phyloP scores from a whole-genome alignment of 2,888 invertebrate genomes.

The Cepaea hortensis region DNA sequence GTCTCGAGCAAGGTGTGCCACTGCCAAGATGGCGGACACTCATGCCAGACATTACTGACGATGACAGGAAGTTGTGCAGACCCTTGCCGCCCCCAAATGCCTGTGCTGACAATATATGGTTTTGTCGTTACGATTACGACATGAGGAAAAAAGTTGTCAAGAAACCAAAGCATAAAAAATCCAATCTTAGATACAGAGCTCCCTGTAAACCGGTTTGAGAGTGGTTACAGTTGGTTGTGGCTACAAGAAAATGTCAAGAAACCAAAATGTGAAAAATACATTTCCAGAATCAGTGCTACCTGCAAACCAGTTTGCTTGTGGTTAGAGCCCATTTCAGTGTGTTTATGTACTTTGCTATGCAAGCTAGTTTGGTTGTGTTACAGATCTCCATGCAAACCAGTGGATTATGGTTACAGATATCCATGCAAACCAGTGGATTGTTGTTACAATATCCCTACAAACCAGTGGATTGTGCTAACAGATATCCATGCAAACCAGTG shows the following conservation, averaged over 20 bases:
- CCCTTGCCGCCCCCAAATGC: conserved; percentile 31
- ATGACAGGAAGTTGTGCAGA: conserved; percentile 23
- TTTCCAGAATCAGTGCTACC: too few relatives aligned
- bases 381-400: too few relatives aligned
- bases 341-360: too few relatives aligned
- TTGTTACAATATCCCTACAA: too few relatives aligned
- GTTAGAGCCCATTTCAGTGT: too few relatives aligned
- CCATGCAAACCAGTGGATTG: too few relatives aligned
- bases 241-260: background rate
- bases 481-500: too few relatives aligned
- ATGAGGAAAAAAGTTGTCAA: conserved; percentile 41
- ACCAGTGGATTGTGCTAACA: too few relatives aligned
- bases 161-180: conserved; percentile 47
- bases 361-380: too few relatives aligned
- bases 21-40: conserved; percentile 27
- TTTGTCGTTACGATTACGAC: conserved; percentile 47
- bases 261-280: too few relatives aligned
- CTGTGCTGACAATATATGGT: conserved; percentile 48
- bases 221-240: background rate
- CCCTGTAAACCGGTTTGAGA: conserved; percentile 27
- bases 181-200: conserved; percentile 38
- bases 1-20: conserved; percentile 22
- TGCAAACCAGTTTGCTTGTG: too few relatives aligned
- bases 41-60: conserved; percentile 30
- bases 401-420: too few relatives aligned